These are phyloP conservation scores for Pterocles orientalis DNA, from an alignment of 2,113 vertebrate species.

Conservation along the genomic window DNA sequence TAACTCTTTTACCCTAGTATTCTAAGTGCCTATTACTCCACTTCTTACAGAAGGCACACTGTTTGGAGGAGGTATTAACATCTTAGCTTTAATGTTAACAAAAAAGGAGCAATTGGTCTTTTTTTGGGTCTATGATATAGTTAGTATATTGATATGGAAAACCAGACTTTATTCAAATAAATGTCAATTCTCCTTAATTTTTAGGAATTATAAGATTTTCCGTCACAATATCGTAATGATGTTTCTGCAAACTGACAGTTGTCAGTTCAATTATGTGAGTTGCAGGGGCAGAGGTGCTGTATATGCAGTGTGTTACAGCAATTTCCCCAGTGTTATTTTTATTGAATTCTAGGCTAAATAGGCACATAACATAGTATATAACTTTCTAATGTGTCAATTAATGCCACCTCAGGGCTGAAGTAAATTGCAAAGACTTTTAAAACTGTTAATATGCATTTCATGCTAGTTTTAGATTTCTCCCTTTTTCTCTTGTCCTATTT, in stretches of 20 bases:
- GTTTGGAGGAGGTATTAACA: not conserved
- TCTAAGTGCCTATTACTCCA: not conserved
- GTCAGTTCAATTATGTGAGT: not conserved
- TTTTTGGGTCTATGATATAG: not conserved
- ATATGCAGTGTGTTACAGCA: conserved; percentile 22
- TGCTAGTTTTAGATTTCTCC: conserved; percentile 33
- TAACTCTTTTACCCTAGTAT: not conserved
- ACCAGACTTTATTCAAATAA: not conserved
- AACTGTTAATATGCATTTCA: conserved; percentile 55
- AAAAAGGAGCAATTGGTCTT: not conserved
- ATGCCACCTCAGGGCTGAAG: conserved; percentile 44
- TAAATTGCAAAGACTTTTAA: conserved; percentile 67
- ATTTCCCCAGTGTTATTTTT: conserved; percentile 59
- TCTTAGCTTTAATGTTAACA: not conserved
- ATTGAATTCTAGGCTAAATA: conserved; percentile 65
- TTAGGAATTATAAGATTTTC: not conserved
- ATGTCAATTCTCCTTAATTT: not conserved
- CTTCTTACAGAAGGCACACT: not conserved
- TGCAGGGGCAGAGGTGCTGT: not conserved
- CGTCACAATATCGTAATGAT: not conserved
- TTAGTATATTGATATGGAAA: not conserved
- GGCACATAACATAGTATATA: conserved; percentile 53
- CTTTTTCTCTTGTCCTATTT: conserved; percentile 18
- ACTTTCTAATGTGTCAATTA: conserved; percentile 70
- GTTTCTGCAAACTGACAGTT: not conserved